Base-by-base conservation (phyloP, 2,888 invertebrate genomes). In the Scaptomyza reducta region DNA sequence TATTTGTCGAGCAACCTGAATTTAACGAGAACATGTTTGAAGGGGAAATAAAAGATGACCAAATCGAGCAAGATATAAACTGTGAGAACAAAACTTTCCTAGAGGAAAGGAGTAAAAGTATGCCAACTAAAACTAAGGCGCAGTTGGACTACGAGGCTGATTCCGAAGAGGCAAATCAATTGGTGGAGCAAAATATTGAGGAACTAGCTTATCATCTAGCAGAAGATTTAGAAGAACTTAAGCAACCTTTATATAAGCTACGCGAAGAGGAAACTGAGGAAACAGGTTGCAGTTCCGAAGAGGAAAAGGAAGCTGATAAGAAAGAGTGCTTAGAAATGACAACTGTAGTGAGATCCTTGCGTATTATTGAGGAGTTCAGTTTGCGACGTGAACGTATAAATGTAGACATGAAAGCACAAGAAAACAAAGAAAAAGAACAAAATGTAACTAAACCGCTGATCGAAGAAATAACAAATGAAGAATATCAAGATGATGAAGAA, bases 141-240 rank as follows among this genome's bases (percentile, higher is more conserved):
- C 51, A 87, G 50, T 33, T 75, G 13, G 54, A 72, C 18, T 68
- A 70, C n/a, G 87, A 89, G 5, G 54, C 61, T 13, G 75, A 87
- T n/a, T 73, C 77, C 29, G 50, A 11, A 0, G 64, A 75, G 41
- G 77, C 77, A 0, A 89, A 82, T 57, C 66, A 76, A 0, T 78
- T 87, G 45, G 58, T 87, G 4, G 70, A 59, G 6, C 67, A 70
- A 18, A 85, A 89, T 38, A 66, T 90, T 44, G 56, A 75, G 38
- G 79, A 89, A 42, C 70, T 90, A 3, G 62, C 76, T 0, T 61
- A 14, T 9, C 70, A 80, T 0, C 55, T 90, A 56, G 76, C 74
- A 0, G 72, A 70, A 16, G 80, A 80, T 46, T 57, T 90, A 6
- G 57, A 71, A 9, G 77, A 86, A 25, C 55, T 90, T 1, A 51